Percentiles rank a stretch among this genome's conserved stretches.
These are phyloP conservation scores for Cordylochernes scorpioides DNA, from an alignment of 2,888 invertebrate genomes.

Conservation along the genomic window DNA sequence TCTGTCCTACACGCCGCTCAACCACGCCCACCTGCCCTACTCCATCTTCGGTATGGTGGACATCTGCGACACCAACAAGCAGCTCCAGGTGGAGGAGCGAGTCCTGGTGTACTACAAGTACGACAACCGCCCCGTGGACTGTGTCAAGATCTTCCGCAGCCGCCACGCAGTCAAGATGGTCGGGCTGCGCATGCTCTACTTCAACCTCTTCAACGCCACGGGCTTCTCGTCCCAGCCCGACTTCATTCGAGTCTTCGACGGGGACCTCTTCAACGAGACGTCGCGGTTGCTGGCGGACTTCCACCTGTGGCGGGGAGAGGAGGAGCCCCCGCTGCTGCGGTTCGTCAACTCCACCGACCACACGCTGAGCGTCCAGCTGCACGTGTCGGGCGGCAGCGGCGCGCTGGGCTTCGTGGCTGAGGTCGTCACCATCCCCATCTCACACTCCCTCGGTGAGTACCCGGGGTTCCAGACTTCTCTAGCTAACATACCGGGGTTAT, in stretches of 20 bases:
- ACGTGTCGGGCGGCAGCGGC: conserved; percentile 82
- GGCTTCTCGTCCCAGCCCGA: conserved; percentile 50
- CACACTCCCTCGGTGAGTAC: conserved; percentile 39
- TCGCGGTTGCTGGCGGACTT: conserved; percentile 42
- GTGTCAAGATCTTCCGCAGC: conserved; percentile 82
- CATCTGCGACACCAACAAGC: conserved; percentile 82
- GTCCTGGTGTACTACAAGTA: conserved; percentile 85
- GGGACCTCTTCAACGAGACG: conserved; percentile 64
- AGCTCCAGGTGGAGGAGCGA: conserved; percentile 61
- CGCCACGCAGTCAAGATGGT: conserved; percentile 56
- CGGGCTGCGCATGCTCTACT: conserved; percentile 64
- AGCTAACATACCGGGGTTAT: neutral
- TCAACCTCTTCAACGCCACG: conserved; percentile 68
- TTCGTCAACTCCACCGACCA: conserved; percentile 13
- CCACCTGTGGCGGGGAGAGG: conserved; percentile 26
- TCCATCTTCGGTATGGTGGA: conserved; percentile 77
- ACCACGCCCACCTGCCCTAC: conserved; percentile 49
- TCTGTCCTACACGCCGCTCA: conserved; percentile 42
- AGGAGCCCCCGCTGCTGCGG: conserved; percentile 1
- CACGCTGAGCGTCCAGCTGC: conserved; percentile 51
- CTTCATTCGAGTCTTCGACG: conserved; percentile 60
- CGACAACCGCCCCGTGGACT: conserved; percentile 80
- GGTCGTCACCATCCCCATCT: conserved; percentile 73
- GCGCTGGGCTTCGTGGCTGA: conserved; percentile 89
- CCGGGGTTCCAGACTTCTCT: neutral